phyloP scores from a whole-genome alignment of 2,888 invertebrate species.

The Dascillus cervinus region DNA sequence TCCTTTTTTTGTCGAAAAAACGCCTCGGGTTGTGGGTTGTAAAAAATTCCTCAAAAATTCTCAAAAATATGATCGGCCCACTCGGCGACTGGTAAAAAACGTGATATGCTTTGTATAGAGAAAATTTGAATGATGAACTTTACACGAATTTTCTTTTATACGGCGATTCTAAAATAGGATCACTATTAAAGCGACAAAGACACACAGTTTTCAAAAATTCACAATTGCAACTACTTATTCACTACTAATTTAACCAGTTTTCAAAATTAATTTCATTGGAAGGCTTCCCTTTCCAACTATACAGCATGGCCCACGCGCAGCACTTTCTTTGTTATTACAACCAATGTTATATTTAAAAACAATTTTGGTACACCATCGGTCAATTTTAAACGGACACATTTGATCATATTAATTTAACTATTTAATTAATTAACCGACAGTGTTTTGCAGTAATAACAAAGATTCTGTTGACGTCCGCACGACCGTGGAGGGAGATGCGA shows the following conservation, averaged over 20 bases:
- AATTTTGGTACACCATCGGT: too few relatives aligned
- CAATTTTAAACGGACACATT: too few relatives aligned
- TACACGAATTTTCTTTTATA: conserved; percentile 6
- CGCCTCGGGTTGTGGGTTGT: conserved; percentile 29
- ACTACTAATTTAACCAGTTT: conserved; percentile 10
- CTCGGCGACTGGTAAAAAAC: conserved; percentile 9
- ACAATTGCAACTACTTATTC: conserved; percentile 21
- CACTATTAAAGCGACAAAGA: conserved; percentile 32
- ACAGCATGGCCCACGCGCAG: too few relatives aligned
- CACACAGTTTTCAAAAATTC: conserved; percentile 25
- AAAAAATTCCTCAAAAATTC: conserved; percentile 23
- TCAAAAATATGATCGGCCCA: conserved; percentile 14
- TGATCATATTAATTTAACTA: too few relatives aligned
- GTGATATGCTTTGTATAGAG: conserved; percentile 16
- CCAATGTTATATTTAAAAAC: too few relatives aligned
- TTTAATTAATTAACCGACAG: too few relatives aligned
- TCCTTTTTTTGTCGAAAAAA: too few relatives aligned
- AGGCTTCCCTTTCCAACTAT: too few relatives aligned
- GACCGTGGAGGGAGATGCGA: too few relatives aligned
- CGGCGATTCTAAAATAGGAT: conserved; percentile 18
- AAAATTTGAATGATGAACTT: conserved; percentile 14
- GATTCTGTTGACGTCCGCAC: too few relatives aligned
- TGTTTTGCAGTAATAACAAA: too few relatives aligned
- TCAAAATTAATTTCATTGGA: conserved; percentile 14
- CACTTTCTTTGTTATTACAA: too few relatives aligned